These are phyloP conservation scores for Oceanodroma leucorhoa DNA, from an alignment of 2,797 vertebrate species.

Conservation along the genomic window DNA sequence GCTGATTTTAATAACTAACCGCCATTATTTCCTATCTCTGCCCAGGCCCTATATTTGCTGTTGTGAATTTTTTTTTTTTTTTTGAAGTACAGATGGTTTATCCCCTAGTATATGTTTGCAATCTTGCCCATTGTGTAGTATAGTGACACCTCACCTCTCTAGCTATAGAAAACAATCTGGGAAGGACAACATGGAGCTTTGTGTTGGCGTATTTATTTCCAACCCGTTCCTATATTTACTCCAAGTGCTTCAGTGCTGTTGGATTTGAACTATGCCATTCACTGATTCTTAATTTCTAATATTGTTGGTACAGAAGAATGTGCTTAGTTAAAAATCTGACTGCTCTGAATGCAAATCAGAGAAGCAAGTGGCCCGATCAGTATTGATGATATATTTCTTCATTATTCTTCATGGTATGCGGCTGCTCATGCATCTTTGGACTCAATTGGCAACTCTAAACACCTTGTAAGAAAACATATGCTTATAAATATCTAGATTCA, in stretches of 20 bases:
- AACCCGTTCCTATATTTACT: neutral
- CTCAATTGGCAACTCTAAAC: neutral
- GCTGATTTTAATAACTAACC: neutral
- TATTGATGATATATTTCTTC: neutral
- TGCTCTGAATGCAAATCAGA: neutral
- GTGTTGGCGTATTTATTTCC: neutral
- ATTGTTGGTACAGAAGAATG: neutral
- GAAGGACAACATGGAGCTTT: neutral
- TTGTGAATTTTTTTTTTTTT: neutral
- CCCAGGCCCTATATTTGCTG: neutral
- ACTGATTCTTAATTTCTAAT: neutral
- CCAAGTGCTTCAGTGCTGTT: neutral
- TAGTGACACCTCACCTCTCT: neutral
- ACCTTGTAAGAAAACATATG: neutral
- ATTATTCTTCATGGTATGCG: neutral
- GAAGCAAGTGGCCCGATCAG: neutral
- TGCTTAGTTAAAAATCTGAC: neutral
- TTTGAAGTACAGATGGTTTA: neutral
- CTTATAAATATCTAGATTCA: neutral
- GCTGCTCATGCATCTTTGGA: neutral
- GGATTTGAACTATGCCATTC: neutral
- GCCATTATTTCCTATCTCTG: neutral
- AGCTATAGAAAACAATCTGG: neutral
- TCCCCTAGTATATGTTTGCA: neutral
- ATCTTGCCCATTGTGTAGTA: neutral